Evolutionary conservation across 2,888 invertebrate species (phyloP), one percentile per base, ranked within the genome.

Genomic region (Hirtodrosophila cameraria): DNA sequence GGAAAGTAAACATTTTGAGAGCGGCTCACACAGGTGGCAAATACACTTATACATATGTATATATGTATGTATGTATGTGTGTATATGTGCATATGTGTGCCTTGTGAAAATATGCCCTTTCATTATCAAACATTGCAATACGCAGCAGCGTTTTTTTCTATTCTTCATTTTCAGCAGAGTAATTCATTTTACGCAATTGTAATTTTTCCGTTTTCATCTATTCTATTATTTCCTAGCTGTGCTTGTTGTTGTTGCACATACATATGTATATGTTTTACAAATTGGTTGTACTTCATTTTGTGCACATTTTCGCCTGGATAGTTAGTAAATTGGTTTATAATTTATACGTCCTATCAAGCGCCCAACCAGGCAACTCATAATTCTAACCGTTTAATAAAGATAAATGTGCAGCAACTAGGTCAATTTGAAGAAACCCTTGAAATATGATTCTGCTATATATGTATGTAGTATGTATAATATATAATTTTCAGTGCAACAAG

Each of bases 281-380:
- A 81, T 85, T 75, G 59, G 70, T 23, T 23, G 23, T 64, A 83
- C 70, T 83, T 74, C 73, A 86, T 82, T 85, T 75, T 49, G 72
- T 25, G 68, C 84, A 74, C 67, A 73, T 73, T 77, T 84, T 67
- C 62, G 62, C 58, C 52, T 59, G 69, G 64, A 46, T 74, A 68
- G 82, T 75, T 79, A 68, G 73, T 79, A 82, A 86, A 82, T 82
- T 82, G 86, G 86, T 74, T 83, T 86, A 74, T 83, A 82, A 82
- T 82, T 82, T 86, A 82, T 82, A 74, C 48, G 67, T 57, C 62
- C 38, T 63, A 42, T 62, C 53, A 67, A 63, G 55, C 58, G 49
- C 39, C 31, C 59, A 52, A 45, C 41, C 58, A 67, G 54, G 11
- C 35, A 49, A 54, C 45, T 62, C 69, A 75, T 86, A 86, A 76